These are phyloP conservation scores for Orientallactaga bullata DNA, from an alignment of 2,113 vertebrate species.

Conservation along the genomic window DNA sequence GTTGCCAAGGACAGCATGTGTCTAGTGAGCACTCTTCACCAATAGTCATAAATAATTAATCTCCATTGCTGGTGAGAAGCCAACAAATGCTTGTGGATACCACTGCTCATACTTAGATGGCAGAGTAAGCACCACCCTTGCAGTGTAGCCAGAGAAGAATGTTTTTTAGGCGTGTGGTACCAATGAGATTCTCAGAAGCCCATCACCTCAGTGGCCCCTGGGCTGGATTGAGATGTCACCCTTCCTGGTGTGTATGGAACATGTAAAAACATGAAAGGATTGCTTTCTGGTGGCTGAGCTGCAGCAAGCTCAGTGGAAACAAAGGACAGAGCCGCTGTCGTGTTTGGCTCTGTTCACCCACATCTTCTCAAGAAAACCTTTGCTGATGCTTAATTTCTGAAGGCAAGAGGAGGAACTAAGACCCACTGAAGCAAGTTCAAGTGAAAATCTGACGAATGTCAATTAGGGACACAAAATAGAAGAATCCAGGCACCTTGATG, in stretches of 20 bases:
- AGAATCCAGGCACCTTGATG: constrained; percentile 71
- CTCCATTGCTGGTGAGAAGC: neutral
- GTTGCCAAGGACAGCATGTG: neutral
- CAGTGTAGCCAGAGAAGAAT: neutral
- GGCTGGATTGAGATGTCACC: neutral
- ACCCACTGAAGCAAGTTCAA: neutral
- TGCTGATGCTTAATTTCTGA: constrained; percentile 44
- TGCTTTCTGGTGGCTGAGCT: constrained; percentile 34
- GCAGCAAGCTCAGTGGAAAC: neutral
- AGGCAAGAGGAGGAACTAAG: neutral
- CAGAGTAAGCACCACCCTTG: accelerated
- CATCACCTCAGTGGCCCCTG: neutral
- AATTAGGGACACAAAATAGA: constrained; percentile 61
- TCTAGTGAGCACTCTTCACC: neutral
- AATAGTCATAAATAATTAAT: constrained; percentile 33
- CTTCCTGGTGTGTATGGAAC: constrained; percentile 23
- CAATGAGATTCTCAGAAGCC: neutral
- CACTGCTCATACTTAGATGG: neutral
- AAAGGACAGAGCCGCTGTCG: neutral
- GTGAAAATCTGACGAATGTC: neutral
- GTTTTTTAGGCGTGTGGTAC: accelerated
- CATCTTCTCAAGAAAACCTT: constrained; percentile 18
- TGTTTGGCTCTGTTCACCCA: neutral
- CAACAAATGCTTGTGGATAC: accelerated
- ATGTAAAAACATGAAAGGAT: neutral